Percentiles rank a stretch among this genome's conserved stretches.
Evolutionary conservation across 2,113 vertebrate species (phyloP).

Genomic region (Melanocharis versteri): DNA sequence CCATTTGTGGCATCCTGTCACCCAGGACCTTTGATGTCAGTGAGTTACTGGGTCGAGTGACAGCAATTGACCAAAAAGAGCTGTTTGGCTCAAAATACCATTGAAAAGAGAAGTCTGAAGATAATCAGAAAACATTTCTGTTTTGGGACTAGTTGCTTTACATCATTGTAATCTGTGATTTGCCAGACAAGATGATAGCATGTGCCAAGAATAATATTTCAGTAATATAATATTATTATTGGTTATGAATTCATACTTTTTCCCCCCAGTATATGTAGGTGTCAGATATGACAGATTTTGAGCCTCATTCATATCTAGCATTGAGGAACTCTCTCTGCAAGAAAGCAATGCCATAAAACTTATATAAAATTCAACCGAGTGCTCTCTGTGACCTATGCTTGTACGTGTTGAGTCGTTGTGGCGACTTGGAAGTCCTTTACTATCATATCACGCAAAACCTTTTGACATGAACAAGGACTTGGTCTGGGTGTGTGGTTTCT

Average conservation of each 20-base stretch:
- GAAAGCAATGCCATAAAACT: neutral
- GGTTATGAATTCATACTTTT: neutral
- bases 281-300: neutral
- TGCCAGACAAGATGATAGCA: neutral
- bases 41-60: neutral
- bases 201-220: neutral
- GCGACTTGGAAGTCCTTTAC: neutral
- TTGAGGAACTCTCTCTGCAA: neutral
- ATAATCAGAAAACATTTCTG: neutral
- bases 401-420: accelerated
- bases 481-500: neutral
- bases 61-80: neutral
- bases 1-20: neutral
- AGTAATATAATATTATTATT: neutral
- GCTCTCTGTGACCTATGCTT: neutral
- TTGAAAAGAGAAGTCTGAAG: neutral
- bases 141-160: neutral
- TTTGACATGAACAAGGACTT: neutral
- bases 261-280: neutral
- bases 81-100: neutral
- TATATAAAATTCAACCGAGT: neutral
- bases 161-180: neutral
- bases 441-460: neutral
- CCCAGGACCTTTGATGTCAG: neutral
- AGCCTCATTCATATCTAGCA: neutral